Conservation (phyloP, 1,140 invertebrate genomes). For the Drosophila ogumai region DNA sequence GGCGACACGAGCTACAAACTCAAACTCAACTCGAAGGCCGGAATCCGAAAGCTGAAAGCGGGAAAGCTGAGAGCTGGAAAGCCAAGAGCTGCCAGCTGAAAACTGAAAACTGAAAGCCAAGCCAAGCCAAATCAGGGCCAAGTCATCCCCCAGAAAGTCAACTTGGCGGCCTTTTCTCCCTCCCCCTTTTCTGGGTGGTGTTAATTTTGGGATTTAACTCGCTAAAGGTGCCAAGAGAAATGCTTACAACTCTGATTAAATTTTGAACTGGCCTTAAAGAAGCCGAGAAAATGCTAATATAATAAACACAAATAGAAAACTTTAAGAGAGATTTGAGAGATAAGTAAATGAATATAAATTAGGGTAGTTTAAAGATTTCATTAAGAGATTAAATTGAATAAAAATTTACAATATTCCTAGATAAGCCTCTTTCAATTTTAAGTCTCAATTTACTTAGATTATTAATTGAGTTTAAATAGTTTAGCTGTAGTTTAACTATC, state of each 20-base stretch:
- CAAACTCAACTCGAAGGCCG: slow-evolving; percentile 29
- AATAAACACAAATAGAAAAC: neutral
- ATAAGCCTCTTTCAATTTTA: neutral
- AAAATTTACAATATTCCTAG: neutral
- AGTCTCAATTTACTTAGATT: neutral
- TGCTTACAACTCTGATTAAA: slow-evolving; percentile 20
- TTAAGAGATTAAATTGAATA: neutral
- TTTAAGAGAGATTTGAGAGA: neutral
- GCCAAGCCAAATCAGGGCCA: slow-evolving; percentile 46
- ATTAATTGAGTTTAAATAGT: neutral
- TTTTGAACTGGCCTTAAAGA: neutral
- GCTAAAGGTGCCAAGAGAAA: slow-evolving; percentile 29
- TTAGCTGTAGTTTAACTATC: slow-evolving; percentile 2
- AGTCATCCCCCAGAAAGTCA: slow-evolving; percentile 27
- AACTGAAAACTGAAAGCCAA: slow-evolving; percentile 15
- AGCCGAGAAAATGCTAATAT: neutral
- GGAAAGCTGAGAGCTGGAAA: slow-evolving; percentile 3
- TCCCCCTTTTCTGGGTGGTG: slow-evolving; percentile 12
- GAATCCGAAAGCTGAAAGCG: slow-evolving; percentile 1
- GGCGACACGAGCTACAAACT: slow-evolving; percentile 51
- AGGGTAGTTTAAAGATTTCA: neutral
- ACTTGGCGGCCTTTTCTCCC: neutral
- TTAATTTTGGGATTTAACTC: slow-evolving; percentile 54
- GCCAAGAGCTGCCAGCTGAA: neutral
- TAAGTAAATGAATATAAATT: neutral